phyloP scores from a whole-genome alignment of 2,888 invertebrate species.

The Ephialtes manifestator region DNA sequence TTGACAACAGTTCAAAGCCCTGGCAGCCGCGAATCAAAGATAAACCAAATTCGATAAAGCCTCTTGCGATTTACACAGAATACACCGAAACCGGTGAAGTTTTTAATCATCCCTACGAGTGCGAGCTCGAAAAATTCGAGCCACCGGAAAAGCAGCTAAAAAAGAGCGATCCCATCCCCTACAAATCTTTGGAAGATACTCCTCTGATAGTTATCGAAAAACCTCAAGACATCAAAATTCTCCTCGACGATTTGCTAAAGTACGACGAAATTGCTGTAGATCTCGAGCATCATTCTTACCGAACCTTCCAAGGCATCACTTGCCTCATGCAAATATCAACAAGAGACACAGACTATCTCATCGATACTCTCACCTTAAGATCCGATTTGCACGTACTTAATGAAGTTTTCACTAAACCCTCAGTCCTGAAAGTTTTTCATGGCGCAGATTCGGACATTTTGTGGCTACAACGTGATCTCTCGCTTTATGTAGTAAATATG shows the following conservation, averaged over 20 bases:
- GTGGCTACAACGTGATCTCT: constrained; percentile 98
- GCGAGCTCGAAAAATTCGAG: constrained; percentile 92
- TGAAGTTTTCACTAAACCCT: constrained; percentile 95
- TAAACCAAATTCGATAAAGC: constrained; percentile 95
- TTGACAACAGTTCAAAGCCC: constrained; percentile 93
- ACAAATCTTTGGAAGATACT: constrained; percentile 88
- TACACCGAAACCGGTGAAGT: constrained; percentile 88
- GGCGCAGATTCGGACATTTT: constrained; percentile 95
- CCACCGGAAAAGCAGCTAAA: constrained; percentile 88
- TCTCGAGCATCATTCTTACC: constrained; percentile 96
- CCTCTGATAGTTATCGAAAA: constrained; percentile 90
- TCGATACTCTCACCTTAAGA: constrained; percentile 95
- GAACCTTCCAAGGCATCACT: constrained; percentile 97
- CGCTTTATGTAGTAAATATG: constrained; percentile 97
- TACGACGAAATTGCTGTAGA: constrained; percentile 95
- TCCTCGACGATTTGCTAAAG: constrained; percentile 90
- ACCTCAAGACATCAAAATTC: constrained; percentile 88
- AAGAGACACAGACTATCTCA: constrained; percentile 92
- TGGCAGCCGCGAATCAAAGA: constrained; percentile 94
- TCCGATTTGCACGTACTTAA: constrained; percentile 94
- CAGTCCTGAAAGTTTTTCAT: constrained; percentile 97
- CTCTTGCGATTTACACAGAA: constrained; percentile 91
- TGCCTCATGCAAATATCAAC: constrained; percentile 98
- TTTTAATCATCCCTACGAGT: constrained; percentile 95
- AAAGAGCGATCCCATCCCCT: constrained; percentile 85